Base-by-base conservation (phyloP, 2,797 vertebrate genomes). In the Gymnocypris eckloni region DNA sequence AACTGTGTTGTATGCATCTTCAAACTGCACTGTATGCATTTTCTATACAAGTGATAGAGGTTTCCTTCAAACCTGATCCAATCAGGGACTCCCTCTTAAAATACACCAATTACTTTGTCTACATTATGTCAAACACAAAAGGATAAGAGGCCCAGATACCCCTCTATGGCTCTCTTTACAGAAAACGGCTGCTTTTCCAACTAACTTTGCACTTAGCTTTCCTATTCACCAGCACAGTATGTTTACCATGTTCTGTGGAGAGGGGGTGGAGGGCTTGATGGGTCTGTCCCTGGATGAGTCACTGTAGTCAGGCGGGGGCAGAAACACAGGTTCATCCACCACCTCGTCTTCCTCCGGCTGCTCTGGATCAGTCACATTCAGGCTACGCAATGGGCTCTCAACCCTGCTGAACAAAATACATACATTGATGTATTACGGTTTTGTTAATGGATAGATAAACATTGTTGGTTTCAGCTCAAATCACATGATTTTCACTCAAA, bases 291-390 rank as follows among this genome's bases (percentile, higher is more conserved):
- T 93, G 88, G 83, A 9, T 45, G 92, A 81, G 18, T 97, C 95
- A 83, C 94, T 90, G 89, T 99, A 99, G 92, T 99, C 98, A 0
- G 98, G 95, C 0, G 97, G 97, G 0, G 98, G 98, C 85, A 99
- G 95, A 85, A 96, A 89, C 61, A 99, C 93, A 0, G 92, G 91
- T 89, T 84, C 79, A 43, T 87, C 86, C 76, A 88, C 89, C 37
- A 87, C 89, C 77, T 88, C 84, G 25, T 89, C 87, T 37, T 69
- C 37, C 56, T 83, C 87, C 4, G 6, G 45, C 69, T 95, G 95
- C 87, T 97, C 96, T 0, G 93, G 90, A 87, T 97, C 96, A 90
- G 91, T 92, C 0, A 94, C 94, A 37, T 97, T 98, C 16, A 95
- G 86, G 33, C 94, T 95, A 43, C 95, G 94, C 64, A 96, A 89